Evolutionary conservation across 92 coral and sea anemone genomes (phyloP).

Genomic region (Epizoanthus ramosus): DNA sequence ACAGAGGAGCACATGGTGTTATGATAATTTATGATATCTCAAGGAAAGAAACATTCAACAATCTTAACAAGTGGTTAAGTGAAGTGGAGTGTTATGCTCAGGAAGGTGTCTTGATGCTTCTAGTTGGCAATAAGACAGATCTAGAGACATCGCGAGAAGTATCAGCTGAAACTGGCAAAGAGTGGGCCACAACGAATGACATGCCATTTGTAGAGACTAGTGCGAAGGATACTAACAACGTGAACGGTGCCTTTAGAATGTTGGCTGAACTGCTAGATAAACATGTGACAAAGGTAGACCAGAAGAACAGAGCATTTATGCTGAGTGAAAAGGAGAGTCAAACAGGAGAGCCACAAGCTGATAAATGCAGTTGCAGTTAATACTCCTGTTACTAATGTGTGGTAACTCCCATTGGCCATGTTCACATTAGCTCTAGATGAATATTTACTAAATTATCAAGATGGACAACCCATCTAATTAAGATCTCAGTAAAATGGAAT

Average conservation of each 20-base stretch:
- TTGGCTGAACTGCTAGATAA: constrained; percentile 79
- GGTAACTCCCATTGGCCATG: too few relatives aligned
- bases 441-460: too few relatives aligned
- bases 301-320: constrained; percentile 60
- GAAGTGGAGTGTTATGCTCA: constrained; percentile 88
- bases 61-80: constrained; percentile 89
- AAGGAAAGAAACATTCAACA: constrained; percentile 79
- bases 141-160: constrained; percentile 83
- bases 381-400: neutral
- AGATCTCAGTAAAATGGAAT: too few relatives aligned
- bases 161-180: constrained; percentile 72
- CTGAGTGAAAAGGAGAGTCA: constrained; percentile 58
- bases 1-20: constrained; percentile 98
- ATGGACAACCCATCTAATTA: too few relatives aligned
- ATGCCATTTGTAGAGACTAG: constrained; percentile 97
- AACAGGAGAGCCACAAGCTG: constrained; percentile 40
- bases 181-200: constrained; percentile 86
- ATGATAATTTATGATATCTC: constrained; percentile 95
- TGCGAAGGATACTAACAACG: constrained; percentile 83
- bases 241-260: constrained; percentile 80
- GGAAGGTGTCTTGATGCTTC: constrained; percentile 79
- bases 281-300: constrained; percentile 69
- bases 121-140: constrained; percentile 98
- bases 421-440: too few relatives aligned
- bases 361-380: constrained; percentile 79